These are phyloP conservation scores for Gallirallus australis DNA, from an alignment of 2,797 vertebrate genomes.

Conservation along the genomic window DNA sequence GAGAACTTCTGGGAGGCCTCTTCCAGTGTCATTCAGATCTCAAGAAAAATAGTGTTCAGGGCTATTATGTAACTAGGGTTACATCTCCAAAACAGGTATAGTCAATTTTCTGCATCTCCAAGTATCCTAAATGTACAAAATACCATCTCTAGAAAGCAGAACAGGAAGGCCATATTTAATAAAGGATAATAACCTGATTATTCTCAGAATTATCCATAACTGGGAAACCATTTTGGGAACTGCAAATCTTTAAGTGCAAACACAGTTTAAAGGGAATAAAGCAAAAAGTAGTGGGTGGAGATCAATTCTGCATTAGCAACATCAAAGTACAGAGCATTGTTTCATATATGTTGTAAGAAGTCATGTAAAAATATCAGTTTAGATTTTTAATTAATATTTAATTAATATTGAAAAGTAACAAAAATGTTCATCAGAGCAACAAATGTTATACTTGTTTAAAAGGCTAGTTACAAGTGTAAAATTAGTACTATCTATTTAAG, in stretches of 20 bases:
- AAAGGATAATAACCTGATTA: background rate
- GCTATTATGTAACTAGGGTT: background rate
- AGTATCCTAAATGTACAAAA: background rate
- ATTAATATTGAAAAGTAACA: constrained; percentile 22
- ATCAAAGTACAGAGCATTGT: background rate
- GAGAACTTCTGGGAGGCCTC: rapidly evolving
- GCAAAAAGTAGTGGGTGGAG: background rate
- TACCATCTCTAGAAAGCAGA: background rate
- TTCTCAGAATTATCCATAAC: background rate
- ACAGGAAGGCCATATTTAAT: background rate
- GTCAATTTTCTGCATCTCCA: background rate
- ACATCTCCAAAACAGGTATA: background rate
- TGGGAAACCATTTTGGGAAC: background rate
- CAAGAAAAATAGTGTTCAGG: background rate
- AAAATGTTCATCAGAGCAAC: constrained; percentile 1
- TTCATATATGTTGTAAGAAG: background rate
- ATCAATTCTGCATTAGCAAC: background rate
- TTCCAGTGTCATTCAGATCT: background rate
- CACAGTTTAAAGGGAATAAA: background rate
- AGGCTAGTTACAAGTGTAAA: background rate
- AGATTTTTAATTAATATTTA: background rate
- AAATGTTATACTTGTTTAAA: background rate
- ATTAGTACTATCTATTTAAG: background rate
- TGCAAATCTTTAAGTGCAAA: background rate
- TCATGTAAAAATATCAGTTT: background rate